Base-by-base conservation (phyloP, 2,797 vertebrate species). In the Cirrhinus molitorella region DNA sequence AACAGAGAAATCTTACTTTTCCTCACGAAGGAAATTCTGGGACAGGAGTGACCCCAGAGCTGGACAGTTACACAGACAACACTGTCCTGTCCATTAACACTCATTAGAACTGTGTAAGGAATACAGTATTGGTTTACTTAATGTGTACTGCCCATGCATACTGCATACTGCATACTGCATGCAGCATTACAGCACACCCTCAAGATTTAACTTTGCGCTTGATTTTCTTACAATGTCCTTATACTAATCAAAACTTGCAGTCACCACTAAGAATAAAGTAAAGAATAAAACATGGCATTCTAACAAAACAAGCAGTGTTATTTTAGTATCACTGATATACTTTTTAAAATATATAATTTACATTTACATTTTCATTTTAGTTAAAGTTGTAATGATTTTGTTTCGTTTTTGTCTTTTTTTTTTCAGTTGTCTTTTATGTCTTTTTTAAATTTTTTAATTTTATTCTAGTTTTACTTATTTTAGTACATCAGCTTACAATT, bases 1-100 rank as follows among this genome's bases (percentile, higher is more conserved):
- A 87, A 83, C 81, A 37, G 84, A 85, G 84, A 68, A 40, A 77
- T 85, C 65, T 67, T 59, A 79, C 51, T 86, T 75, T 53, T 13
- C 16, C 57, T 34, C 37, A 23, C 13, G 45, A 72, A 74, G 53
- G 40, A 49, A n/a, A 37, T 34, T 47, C 12, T 37, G 4, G n/a
- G 25, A 31, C 23, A 28, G 25, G 23, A 68, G 9, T 68, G 63
- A 68, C 45, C 21, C 4, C 13, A 23, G 19, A 53, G 25, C 65
- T 57, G 65, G 34, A 80, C 40, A 31, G 31, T 40, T 19, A 37
- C 21, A n/a, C 47, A 7, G 14, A 25, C 31, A 53, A 17, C 21
- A 31, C 1, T 16, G 59, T 34, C 45, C 76, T 6, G 45, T 61
- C 7, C 21, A 40, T 53, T 17, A 17, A 25, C 53, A 73, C 28